A percentile compares a stretch with the other conserved stretches of the same genome.
These are phyloP conservation scores for Delphinus delphis DNA, from an alignment of 2,113 vertebrate genomes.

Conservation along the genomic window DNA sequence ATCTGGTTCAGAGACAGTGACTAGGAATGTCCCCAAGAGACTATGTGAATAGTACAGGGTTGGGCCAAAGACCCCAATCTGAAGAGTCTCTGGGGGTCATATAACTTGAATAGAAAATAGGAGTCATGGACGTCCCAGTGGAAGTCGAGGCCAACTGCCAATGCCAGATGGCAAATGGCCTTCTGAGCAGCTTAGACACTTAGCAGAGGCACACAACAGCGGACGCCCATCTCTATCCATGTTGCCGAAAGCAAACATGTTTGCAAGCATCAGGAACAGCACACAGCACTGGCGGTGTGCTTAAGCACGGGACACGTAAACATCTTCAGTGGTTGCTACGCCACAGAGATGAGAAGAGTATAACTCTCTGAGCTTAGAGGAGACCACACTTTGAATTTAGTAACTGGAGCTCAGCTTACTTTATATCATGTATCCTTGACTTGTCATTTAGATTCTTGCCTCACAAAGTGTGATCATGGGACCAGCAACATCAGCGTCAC, in stretches of 20 bases:
- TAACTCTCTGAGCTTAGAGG: not conserved
- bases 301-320: not conserved
- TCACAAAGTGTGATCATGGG: not conserved
- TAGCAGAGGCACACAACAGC: not conserved
- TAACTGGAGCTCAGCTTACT: not conserved
- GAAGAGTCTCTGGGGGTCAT: not conserved
- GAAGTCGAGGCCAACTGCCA: not conserved
- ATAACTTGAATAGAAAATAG: not conserved
- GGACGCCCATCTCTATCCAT: not conserved
- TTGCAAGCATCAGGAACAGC: not conserved
- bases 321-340: not conserved
- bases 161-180: not conserved
- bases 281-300: fast-evolving
- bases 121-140: not conserved
- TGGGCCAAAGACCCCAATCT: not conserved
- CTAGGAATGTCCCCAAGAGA: not conserved
- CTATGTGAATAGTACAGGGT: not conserved
- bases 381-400: not conserved
- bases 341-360: not conserved
- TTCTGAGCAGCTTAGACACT: not conserved
- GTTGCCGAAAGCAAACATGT: not conserved
- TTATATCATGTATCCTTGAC: not conserved
- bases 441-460: not conserved
- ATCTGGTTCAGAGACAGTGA: not conserved
- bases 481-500: not conserved